A percentile compares a stretch with the other conserved stretches of the same genome.
Conservation (phyloP, 2,797 vertebrate genomes). For the Phoebastria nigripes region DNA sequence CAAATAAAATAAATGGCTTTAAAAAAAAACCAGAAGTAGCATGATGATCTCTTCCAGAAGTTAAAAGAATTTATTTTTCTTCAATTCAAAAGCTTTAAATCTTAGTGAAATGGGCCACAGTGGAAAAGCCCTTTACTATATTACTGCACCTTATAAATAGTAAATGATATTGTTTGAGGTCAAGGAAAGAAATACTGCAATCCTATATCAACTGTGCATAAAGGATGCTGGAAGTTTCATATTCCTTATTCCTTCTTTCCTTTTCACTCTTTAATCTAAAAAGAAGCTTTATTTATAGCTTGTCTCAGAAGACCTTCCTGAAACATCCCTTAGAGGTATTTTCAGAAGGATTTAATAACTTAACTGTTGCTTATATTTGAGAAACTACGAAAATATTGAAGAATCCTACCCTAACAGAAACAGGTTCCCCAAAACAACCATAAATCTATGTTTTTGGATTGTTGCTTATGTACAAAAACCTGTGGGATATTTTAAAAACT, state of each 20-base stretch:
- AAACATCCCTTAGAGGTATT: not conserved
- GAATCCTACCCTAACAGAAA: not conserved
- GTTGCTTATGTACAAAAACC: not conserved
- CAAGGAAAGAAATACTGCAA: constrained; percentile 35
- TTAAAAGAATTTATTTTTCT: not conserved
- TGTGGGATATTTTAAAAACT: not conserved
- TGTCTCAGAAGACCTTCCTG: not conserved
- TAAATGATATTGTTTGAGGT: constrained; percentile 20
- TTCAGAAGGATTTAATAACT: constrained; percentile 9
- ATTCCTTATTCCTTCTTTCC: not conserved
- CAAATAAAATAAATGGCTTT: not conserved
- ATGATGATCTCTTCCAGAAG: not conserved
- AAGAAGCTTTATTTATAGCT: constrained; percentile 18
- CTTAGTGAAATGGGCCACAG: constrained; percentile 32
- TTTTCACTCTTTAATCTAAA: constrained; percentile 8
- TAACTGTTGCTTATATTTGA: constrained; percentile 1
- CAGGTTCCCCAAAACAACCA: not conserved
- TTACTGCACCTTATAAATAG: constrained; percentile 48
- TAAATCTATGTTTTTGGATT: not conserved
- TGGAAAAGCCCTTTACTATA: constrained; percentile 36
- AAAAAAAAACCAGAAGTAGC: not conserved
- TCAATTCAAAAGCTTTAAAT: constrained; percentile 55
- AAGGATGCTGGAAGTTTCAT: not conserved
- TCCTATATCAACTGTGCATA: not conserved
- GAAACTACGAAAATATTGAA: constrained; percentile 15